phyloP scores from a whole-genome alignment of 2,797 vertebrate species.

The Morelia viridis region DNA sequence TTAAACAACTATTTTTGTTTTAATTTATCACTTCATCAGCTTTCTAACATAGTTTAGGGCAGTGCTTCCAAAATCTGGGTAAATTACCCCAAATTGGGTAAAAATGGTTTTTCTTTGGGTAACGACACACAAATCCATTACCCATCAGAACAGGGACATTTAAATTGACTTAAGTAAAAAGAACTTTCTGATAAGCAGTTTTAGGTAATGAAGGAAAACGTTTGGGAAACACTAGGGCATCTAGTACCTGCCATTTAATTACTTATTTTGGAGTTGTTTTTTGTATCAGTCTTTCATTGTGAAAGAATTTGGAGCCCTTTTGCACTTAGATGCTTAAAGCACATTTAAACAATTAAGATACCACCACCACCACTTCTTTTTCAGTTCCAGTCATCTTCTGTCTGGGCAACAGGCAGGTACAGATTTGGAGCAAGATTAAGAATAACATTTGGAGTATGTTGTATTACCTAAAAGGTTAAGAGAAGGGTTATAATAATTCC shows the following conservation, averaged over 20 bases:
- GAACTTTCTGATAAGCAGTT: no score
- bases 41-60: conserved; percentile 47
- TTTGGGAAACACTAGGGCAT: background rate
- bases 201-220: no score
- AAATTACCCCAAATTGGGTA: no score
- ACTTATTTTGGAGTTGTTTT: background rate
- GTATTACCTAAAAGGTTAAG: background rate
- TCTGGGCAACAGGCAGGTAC: background rate
- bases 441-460: background rate
- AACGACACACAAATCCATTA: no score
- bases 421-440: background rate
- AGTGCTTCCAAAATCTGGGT: background rate
- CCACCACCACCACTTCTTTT: background rate
- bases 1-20: conserved; percentile 26
- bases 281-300: background rate
- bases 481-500: background rate
- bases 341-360: background rate
- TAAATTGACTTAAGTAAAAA: no score
- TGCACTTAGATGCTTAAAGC: background rate
- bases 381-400: background rate
- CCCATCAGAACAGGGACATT: no score
- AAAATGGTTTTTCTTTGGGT: no score
- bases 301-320: background rate
- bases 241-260: background rate
- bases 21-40: conserved; percentile 2